These are phyloP conservation scores for Eupithecia centaureata DNA, from an alignment of 2,888 invertebrate genomes.

Conservation along the genomic window DNA sequence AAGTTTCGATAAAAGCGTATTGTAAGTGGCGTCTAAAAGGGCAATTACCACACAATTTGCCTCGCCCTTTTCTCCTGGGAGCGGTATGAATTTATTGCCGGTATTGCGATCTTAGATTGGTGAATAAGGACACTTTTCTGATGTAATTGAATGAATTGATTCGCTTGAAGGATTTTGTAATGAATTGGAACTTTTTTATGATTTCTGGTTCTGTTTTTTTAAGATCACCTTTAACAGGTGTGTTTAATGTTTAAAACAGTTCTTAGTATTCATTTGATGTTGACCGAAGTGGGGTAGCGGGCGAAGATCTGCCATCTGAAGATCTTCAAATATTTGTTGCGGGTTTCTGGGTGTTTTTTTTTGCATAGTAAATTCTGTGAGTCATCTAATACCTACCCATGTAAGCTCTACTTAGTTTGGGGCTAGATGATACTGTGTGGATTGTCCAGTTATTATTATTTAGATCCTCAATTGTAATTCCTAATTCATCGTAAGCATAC, in stretches of 20 bases:
- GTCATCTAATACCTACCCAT: no score
- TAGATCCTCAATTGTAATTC: neutral
- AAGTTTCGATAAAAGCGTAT: constrained; percentile 65
- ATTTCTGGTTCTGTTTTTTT: neutral
- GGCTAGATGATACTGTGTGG: no score
- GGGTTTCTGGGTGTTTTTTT: no score
- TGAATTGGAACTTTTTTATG: neutral
- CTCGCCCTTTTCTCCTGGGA: constrained; percentile 53
- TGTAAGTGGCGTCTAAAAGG: constrained; percentile 74
- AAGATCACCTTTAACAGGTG: neutral
- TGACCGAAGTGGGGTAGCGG: no score
- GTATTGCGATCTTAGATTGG: constrained; percentile 50
- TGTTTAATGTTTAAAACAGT: neutral
- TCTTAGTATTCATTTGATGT: no score
- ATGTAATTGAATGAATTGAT: constrained; percentile 14
- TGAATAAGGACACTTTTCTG: constrained; percentile 15
- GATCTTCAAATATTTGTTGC: no score
- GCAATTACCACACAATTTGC: constrained; percentile 80
- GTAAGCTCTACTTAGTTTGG: no score
- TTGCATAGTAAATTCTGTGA: no score
- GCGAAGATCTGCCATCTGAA: no score
- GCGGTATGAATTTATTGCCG: constrained; percentile 73
- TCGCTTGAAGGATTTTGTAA: neutral
- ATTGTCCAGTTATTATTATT: no score
- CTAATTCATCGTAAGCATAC: no score